These are phyloP conservation scores for Empis stercorea DNA, from an alignment of 2,888 invertebrate species.

Conservation along the genomic window DNA sequence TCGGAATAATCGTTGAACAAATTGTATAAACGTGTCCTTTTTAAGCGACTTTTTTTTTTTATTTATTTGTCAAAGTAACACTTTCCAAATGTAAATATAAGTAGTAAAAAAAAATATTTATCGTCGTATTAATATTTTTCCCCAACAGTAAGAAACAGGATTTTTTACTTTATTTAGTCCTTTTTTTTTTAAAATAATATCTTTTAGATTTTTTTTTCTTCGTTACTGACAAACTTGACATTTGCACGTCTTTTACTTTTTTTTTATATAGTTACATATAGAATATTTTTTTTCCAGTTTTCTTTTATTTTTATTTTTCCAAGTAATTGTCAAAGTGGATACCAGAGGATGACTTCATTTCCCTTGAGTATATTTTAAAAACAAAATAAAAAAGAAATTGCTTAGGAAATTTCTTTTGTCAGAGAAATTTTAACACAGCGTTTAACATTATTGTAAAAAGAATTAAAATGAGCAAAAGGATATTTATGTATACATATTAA, in stretches of 20 bases:
- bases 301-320: neutral
- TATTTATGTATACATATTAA: too few species aligned
- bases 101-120: too few species aligned
- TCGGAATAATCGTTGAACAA: slow-evolving; percentile 12
- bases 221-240: slow-evolving; percentile 15
- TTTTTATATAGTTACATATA: neutral
- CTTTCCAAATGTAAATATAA: too few species aligned
- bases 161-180: slow-evolving; percentile 5
- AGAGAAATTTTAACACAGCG: neutral
- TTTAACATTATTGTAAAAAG: too few species aligned
- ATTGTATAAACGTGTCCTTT: slow-evolving; percentile 20
- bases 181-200: slow-evolving; percentile 7
- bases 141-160: neutral
- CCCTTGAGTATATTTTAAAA: neutral
- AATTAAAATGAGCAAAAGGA: too few species aligned
- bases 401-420: too few species aligned
- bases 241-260: slow-evolving; percentile 14
- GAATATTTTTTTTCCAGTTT: neutral
- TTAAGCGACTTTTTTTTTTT: neutral
- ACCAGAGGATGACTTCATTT: neutral
- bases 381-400: neutral
- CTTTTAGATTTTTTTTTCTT: slow-evolving; percentile 6
- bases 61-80: too few species aligned
- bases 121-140: too few species aligned
- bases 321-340: neutral